Percentiles rank a stretch among this genome's conserved stretches.
phyloP scores from a whole-genome alignment of 2,797 vertebrate genomes.

The Hozukius guyotensis region DNA sequence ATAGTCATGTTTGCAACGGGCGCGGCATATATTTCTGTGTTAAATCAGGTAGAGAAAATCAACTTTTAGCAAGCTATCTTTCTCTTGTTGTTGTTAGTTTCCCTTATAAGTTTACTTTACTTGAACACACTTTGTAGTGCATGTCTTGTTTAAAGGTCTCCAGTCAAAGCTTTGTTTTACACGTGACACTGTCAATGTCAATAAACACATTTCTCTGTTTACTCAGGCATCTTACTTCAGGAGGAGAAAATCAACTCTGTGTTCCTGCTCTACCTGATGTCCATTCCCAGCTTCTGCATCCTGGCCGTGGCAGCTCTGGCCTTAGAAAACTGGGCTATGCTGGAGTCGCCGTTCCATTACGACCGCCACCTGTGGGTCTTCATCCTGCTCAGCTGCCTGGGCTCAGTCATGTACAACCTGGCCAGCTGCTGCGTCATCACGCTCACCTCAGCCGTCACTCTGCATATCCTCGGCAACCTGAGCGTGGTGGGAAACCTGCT shows the following conservation, averaged over 20 bases:
- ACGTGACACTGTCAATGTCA: neutral
- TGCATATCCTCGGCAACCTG: slow-evolving; percentile 96
- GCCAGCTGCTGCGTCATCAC: slow-evolving; percentile 94
- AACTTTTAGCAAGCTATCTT: slow-evolving; percentile 52
- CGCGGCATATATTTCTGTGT: neutral
- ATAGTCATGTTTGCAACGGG: neutral
- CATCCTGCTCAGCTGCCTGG: slow-evolving; percentile 94
- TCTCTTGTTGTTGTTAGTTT: slow-evolving; percentile 15
- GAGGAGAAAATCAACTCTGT: slow-evolving; percentile 93
- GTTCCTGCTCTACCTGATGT: slow-evolving; percentile 93
- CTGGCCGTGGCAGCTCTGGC: slow-evolving; percentile 87
- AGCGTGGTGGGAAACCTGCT: slow-evolving; percentile 94
- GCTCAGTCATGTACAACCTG: slow-evolving; percentile 96
- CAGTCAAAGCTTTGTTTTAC: neutral
- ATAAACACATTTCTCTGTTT: neutral
- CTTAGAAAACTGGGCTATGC: slow-evolving; percentile 87
- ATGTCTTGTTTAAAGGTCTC: neutral
- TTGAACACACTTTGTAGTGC: neutral
- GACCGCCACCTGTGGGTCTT: slow-evolving; percentile 90
- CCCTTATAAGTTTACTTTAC: slow-evolving; percentile 27
- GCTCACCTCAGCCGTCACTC: slow-evolving; percentile 95
- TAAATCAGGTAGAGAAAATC: neutral
- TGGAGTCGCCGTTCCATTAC: slow-evolving; percentile 83
- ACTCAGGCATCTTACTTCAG: slow-evolving; percentile 91
- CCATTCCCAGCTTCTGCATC: slow-evolving; percentile 96